Evolutionary conservation across 1,140 invertebrate genomes (phyloP).

Genomic region (Rhyacophila brunnea): DNA sequence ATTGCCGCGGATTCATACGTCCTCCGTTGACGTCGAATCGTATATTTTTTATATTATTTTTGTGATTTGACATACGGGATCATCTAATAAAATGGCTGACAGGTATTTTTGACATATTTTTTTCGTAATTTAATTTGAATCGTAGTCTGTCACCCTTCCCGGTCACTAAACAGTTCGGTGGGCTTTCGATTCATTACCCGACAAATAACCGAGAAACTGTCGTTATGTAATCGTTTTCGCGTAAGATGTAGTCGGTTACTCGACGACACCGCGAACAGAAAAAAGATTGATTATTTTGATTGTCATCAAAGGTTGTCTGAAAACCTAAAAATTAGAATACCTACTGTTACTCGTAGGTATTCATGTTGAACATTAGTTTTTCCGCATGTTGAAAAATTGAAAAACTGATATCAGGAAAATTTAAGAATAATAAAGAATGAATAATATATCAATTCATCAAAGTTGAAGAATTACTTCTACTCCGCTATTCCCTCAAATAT

Average conservation of each 20-base stretch:
- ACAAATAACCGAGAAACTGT: too few species aligned
- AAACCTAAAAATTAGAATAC: not conserved
- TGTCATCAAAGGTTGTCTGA: not conserved
- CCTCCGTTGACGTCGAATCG: not conserved
- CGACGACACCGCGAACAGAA: not conserved
- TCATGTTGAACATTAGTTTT: too few species aligned
- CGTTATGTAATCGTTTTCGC: not conserved
- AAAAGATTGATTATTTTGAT: not conserved
- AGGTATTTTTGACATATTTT: constrained; percentile 11
- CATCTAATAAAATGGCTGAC: constrained; percentile 29
- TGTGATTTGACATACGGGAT: constrained; percentile 26
- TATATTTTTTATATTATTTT: constrained; percentile 17
- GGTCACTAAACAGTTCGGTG: too few species aligned
- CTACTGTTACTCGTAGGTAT: not conserved
- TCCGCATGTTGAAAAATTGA: too few species aligned
- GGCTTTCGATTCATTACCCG: too few species aligned
- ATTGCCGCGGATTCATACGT: not conserved
- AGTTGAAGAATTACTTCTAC: too few species aligned
- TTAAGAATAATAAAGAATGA: too few species aligned
- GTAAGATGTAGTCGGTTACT: not conserved
- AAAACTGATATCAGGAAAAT: too few species aligned
- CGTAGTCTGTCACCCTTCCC: too few species aligned
- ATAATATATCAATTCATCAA: too few species aligned
- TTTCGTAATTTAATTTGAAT: too few species aligned
- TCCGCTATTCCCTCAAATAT: too few species aligned